Percentiles rank a stretch among this genome's conserved stretches.
Evolutionary conservation across 2,113 vertebrate genomes (phyloP).

Genomic region (Peromyscus californicus): DNA sequence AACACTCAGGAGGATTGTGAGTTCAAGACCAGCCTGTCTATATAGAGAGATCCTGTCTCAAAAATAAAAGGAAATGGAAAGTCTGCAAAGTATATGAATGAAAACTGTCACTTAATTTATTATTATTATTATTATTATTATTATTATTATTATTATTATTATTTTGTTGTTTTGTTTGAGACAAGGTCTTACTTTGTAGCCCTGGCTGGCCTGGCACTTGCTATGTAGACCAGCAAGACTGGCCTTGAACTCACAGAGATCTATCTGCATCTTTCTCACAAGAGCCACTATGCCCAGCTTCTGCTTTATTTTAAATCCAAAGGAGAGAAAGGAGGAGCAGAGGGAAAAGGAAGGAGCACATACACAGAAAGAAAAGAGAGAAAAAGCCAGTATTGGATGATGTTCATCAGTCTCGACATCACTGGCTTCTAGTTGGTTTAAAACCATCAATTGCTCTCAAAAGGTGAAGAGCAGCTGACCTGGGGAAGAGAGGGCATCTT

Average conservation of each 20-base stretch:
- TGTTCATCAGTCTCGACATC: constrained; percentile 12
- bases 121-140: not conserved
- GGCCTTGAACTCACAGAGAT: not conserved
- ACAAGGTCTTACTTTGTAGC: not conserved
- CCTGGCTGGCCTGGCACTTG: not conserved
- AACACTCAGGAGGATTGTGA: not conserved
- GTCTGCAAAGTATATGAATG: not conserved
- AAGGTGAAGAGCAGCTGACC: not conserved
- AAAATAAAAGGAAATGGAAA: not conserved
- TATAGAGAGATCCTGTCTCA: not conserved
- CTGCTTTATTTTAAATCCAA: constrained; percentile 57
- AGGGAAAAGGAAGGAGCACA: not conserved
- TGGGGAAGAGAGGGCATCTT: not conserved
- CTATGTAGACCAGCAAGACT: not conserved
- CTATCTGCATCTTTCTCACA: not conserved
- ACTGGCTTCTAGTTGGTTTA: constrained; percentile 18
- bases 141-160: not conserved
- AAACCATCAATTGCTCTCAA: not conserved
- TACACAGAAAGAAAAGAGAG: not conserved
- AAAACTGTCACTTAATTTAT: not conserved
- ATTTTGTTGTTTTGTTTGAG: not conserved
- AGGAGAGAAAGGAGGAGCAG: not conserved
- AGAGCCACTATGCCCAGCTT: not conserved
- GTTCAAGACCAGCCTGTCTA: not conserved
- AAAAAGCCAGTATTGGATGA: not conserved